Evolutionary conservation across 2,797 vertebrate genomes (phyloP), one percentile per base, ranked within the genome.

Genomic region (Enteromius radiatus): DNA sequence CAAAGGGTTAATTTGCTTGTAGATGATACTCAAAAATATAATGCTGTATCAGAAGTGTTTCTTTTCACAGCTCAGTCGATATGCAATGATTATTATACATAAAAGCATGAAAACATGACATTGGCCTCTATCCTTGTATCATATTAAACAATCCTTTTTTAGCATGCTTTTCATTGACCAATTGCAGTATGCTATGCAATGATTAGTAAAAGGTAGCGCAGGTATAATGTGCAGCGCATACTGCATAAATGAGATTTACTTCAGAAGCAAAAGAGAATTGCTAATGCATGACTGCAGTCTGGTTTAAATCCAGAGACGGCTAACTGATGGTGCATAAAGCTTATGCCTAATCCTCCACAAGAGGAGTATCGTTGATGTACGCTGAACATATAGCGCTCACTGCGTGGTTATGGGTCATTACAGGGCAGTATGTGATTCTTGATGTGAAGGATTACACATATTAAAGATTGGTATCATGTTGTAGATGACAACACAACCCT

Each of bases 301-400:
- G 36, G 52, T 75, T 67, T 70, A 83, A 83, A 86, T 70, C 81
- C 77, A 78, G 63, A 80, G 84, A 83, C 31, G 45, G 65, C 76
- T 76, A 79, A 59, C 76, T 64, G 85, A 54, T 80, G 76, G 76
- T 78, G 80, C 77, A 83, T 85, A 76, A 84, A 83, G 80, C 73
- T 88, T 80, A 85, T 64, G 68, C 38, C 41, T 84, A 78, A 87
- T 88, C 78, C 84, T 80, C 38, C 69, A 79, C 41, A 71, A 61
- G 65, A 43, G 54, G 41, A 83, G 74, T n/a, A 80, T 84, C 63
- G 26, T 76, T 65, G 36, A 81, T 84, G 49, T 81, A 79, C 74
- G 38, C 21, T 31, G 10, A 54, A 74, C 73, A 54, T 86, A 64
- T 80, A 77, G 83, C 65, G 26, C 71, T 80, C 45, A 59, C 68